A percentile compares a stretch with the other conserved stretches of the same genome.
phyloP scores from a whole-genome alignment of 1,140 invertebrate species.

The Hycleus phaleratus region DNA sequence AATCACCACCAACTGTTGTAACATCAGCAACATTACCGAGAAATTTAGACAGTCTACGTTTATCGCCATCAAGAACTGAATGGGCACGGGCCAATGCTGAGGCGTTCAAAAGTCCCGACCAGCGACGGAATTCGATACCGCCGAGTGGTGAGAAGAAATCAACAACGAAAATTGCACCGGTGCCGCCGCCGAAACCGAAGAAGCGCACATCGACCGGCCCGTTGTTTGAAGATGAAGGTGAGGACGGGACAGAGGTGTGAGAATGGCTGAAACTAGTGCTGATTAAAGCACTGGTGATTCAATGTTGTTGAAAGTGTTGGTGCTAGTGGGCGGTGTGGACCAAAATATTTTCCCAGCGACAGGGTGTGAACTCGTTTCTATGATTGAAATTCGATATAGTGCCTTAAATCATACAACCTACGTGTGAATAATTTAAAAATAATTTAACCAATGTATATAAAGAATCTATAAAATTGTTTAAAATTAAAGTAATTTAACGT shows the following conservation, averaged over 20 bases:
- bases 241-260: slow-evolving; percentile 79
- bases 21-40: slow-evolving; percentile 41
- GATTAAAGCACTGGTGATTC: slow-evolving; percentile 29
- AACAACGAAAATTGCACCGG: slow-evolving; percentile 61
- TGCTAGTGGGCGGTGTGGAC: slow-evolving; percentile 7
- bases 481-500: slow-evolving; percentile 1
- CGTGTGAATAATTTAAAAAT: no score
- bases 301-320: background rate
- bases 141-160: background rate
- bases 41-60: slow-evolving; percentile 35
- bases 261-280: slow-evolving; percentile 39
- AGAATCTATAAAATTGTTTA: background rate
- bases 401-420: slow-evolving; percentile 3
- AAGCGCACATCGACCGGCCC: slow-evolving; percentile 55
- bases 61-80: slow-evolving; percentile 26
- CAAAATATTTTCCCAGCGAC: background rate
- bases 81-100: slow-evolving; percentile 28
- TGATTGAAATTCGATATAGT: background rate
- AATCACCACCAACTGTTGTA: slow-evolving; percentile 41
- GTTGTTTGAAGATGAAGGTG: slow-evolving; percentile 75
- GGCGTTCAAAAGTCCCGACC: slow-evolving; percentile 26
- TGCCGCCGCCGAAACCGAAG: slow-evolving; percentile 73
- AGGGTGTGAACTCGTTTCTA: slow-evolving; percentile 2
- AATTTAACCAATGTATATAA: background rate
- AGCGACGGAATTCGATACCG: slow-evolving; percentile 27